Percentiles rank a stretch among this genome's conserved stretches.
phyloP scores from a whole-genome alignment of 2,888 invertebrate species.

The Rhyacophila evoluta region DNA sequence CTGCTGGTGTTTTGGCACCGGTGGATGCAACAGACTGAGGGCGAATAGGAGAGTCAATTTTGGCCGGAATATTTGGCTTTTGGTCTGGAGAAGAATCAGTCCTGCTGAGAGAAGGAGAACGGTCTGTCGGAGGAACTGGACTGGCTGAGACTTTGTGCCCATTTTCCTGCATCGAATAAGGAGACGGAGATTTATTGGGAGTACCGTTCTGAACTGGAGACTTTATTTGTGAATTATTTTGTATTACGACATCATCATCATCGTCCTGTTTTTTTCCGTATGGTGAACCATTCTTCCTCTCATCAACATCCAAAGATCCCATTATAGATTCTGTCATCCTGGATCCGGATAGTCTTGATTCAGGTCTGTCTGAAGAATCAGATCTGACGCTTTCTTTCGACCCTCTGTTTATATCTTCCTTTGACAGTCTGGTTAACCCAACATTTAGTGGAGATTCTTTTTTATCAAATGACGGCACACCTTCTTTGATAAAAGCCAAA shows the following conservation, averaged over 20 bases:
- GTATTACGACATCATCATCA: constrained; percentile 66
- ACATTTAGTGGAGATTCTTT: constrained; percentile 59
- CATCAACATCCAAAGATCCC: constrained; percentile 61
- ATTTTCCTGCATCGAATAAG: constrained; percentile 42
- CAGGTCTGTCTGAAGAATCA: constrained; percentile 63
- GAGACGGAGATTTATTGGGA: constrained; percentile 43
- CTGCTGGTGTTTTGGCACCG: constrained; percentile 60
- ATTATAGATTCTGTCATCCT: constrained; percentile 69
- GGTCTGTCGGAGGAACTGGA: constrained; percentile 60
- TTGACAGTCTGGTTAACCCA: constrained; percentile 54
- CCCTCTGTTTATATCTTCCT: constrained; percentile 63
- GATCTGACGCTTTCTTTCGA: constrained; percentile 66
- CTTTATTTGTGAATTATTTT: constrained; percentile 58
- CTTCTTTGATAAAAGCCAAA: constrained; percentile 67
- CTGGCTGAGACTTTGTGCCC: constrained; percentile 56
- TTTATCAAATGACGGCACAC: constrained; percentile 57
- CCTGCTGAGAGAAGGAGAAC: constrained; percentile 67
- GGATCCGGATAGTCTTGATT: constrained; percentile 65
- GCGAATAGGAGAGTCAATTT: constrained; percentile 42
- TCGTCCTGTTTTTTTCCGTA: constrained; percentile 63
- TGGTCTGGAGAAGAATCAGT: constrained; percentile 64
- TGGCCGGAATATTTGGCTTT: constrained; percentile 30
- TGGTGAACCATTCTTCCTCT: constrained; percentile 56
- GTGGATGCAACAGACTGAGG: constrained; percentile 49
- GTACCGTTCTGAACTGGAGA: constrained; percentile 44